These are phyloP conservation scores for Nemoura dubitans DNA, from an alignment of 2,888 invertebrate genomes.

Conservation along the genomic window DNA sequence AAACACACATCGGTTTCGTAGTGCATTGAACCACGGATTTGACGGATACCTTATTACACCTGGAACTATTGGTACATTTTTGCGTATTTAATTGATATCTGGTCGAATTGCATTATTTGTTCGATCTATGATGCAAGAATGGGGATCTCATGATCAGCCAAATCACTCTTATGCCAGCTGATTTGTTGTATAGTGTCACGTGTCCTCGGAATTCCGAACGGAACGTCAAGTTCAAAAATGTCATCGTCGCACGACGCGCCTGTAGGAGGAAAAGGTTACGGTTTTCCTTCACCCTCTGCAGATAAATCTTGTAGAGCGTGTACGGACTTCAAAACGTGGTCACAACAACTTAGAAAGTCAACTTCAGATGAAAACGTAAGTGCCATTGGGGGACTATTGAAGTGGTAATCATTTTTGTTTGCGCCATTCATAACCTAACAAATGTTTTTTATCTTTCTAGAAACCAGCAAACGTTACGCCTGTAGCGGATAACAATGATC, in stretches of 20 bases:
- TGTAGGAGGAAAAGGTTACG: neutral
- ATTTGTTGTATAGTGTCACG: neutral
- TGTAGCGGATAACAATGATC: constrained; percentile 51
- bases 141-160: neutral
- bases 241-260: neutral
- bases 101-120: no score
- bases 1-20: neutral
- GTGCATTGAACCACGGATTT: neutral
- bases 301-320: constrained; percentile 71
- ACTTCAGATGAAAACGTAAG: constrained; percentile 17
- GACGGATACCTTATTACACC: no score
- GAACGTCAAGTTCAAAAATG: neutral
- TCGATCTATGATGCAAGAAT: neutral
- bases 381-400: neutral
- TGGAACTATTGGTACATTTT: no score
- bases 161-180: no score
- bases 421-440: constrained; percentile 7
- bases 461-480: constrained; percentile 47
- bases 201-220: neutral
- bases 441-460: constrained; percentile 12
- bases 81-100: neutral
- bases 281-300: neutral
- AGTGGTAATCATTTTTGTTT: neutral
- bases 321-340: constrained; percentile 77
- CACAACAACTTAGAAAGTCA: constrained; percentile 68